A percentile compares a stretch with the other conserved stretches of the same genome.
These are phyloP conservation scores for Platysteira castanea DNA, from an alignment of 2,113 vertebrate species.

Conservation along the genomic window DNA sequence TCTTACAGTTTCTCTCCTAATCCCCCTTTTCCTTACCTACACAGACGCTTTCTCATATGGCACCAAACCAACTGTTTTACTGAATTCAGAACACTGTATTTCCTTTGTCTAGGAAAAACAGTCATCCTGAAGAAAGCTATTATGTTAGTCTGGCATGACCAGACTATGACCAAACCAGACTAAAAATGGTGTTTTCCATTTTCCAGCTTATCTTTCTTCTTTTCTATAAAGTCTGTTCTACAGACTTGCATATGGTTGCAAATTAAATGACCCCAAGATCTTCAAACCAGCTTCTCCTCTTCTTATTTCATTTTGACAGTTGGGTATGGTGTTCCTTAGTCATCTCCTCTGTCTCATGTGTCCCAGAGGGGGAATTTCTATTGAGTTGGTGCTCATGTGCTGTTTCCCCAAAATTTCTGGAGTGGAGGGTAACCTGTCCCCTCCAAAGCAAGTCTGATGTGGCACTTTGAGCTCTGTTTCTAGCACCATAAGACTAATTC, in stretches of 20 bases:
- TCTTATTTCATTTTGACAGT: neutral
- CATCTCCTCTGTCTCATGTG: neutral
- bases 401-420: neutral
- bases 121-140: constrained; percentile 4
- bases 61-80: constrained; percentile 1
- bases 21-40: constrained; percentile 30
- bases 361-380: neutral
- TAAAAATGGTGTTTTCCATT: constrained; percentile 30
- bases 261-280: neutral
- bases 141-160: constrained; percentile 16
- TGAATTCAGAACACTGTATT: constrained; percentile 25
- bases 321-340: neutral
- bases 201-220: neutral
- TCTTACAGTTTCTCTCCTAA: constrained; percentile 7
- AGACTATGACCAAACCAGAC: constrained; percentile 42
- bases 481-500: neutral
- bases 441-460: neutral
- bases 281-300: neutral
- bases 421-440: neutral
- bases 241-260: neutral
- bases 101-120: constrained; percentile 19
- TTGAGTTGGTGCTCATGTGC: neutral
- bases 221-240: neutral
- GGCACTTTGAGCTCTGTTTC: neutral
- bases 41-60: constrained; percentile 36